Conservation (phyloP, 2,888 invertebrate species). For the Nomada goodeniana region DNA sequence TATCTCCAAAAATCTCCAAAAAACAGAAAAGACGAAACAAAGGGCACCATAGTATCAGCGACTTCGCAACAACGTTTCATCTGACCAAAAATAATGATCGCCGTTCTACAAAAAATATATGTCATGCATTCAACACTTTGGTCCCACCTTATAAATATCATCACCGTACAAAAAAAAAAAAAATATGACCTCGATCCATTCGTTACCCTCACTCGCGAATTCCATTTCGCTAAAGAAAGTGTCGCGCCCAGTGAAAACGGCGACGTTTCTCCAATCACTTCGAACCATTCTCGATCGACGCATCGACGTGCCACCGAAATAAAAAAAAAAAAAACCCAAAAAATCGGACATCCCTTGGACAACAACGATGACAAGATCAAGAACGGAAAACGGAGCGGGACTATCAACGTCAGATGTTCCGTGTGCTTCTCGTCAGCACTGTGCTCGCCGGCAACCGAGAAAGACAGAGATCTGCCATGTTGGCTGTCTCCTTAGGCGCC, state of each 20-base stretch:
- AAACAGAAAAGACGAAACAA: too few relatives aligned
- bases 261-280: slow-evolving; percentile 2
- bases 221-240: neutral
- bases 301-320: slow-evolving; percentile 10
- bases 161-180: neutral
- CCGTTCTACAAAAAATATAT: neutral
- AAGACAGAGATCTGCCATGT: slow-evolving; percentile 80
- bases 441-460: slow-evolving; percentile 61
- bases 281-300: neutral
- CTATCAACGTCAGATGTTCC: slow-evolving; percentile 61
- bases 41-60: too few relatives aligned
- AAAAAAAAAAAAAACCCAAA: neutral
- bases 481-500: slow-evolving; percentile 80
- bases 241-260: neutral
- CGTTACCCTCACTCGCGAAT: slow-evolving; percentile 36
- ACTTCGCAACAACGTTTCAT: neutral
- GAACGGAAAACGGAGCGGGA: slow-evolving; percentile 57
- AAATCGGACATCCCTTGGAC: neutral
- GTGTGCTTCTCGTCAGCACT: slow-evolving; percentile 64
- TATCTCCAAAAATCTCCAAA: too few relatives aligned
- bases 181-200: neutral
- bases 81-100: neutral
- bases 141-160: neutral
- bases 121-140: neutral
- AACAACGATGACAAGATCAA: slow-evolving; percentile 18